These are phyloP conservation scores for Tetraodon nigroviridis DNA, from an alignment of 2,113 vertebrate species.

Conservation along the genomic window DNA sequence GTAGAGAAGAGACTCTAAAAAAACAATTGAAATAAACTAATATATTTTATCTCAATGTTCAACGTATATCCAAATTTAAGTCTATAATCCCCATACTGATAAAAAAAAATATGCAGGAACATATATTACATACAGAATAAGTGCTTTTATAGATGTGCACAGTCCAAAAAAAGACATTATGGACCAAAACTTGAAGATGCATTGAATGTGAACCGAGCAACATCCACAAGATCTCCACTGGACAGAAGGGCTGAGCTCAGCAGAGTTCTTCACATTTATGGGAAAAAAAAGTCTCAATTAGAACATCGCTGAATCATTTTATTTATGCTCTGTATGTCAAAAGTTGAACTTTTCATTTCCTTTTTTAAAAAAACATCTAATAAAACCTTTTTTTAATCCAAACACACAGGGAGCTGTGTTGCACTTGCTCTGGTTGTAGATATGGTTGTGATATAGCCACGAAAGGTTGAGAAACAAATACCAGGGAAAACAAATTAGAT, in stretches of 20 bases:
- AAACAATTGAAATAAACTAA: conserved; percentile 44
- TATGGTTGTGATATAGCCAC: no score
- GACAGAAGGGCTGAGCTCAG: not conserved
- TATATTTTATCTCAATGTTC: conserved; percentile 48
- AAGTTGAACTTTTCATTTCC: conserved; percentile 18
- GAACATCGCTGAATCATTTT: not conserved
- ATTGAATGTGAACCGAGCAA: conserved; percentile 4
- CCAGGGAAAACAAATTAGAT: no score
- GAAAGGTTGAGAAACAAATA: no score
- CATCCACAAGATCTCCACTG: not conserved
- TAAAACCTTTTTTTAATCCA: conserved; percentile 18
- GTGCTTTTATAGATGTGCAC: not conserved
- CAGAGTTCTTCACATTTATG: not conserved
- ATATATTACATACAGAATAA: not conserved
- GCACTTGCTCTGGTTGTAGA: no score
- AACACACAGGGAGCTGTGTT: no score
- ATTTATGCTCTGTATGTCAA: conserved; percentile 30
- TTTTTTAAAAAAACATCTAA: conserved; percentile 24
- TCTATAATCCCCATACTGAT: not conserved
- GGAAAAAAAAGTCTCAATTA: conserved; percentile 4
- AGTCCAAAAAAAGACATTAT: not conserved
- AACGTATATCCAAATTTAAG: conserved; percentile 13
- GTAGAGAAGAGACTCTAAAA: conserved; percentile 4
- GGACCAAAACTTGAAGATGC: conserved; percentile 9
- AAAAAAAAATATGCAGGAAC: not conserved